phyloP scores from a whole-genome alignment of 2,113 vertebrate genomes.

The Equus quagga region DNA sequence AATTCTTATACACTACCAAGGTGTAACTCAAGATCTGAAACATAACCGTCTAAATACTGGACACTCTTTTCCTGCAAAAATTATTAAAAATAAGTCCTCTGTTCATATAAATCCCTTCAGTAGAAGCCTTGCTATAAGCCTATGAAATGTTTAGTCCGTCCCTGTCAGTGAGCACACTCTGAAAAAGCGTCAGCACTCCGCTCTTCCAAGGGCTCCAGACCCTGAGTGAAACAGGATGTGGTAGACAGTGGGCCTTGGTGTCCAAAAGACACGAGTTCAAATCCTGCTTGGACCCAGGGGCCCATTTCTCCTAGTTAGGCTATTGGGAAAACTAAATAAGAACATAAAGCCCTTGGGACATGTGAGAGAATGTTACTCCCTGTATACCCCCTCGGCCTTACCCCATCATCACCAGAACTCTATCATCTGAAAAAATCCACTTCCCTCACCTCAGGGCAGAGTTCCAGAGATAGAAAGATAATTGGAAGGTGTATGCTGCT shows the following conservation, averaged over 20 bases:
- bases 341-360: neutral
- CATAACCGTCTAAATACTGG: conserved; percentile 52
- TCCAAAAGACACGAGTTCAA: neutral
- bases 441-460: conserved; percentile 3
- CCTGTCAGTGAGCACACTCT: neutral
- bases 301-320: neutral
- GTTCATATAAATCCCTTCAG: conserved; percentile 79
- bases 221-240: neutral
- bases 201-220: neutral
- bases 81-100: conserved; percentile 82
- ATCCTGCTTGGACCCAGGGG: neutral
- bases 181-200: neutral
- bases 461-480: neutral
- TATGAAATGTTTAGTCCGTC: conserved; percentile 70
- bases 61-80: conserved; percentile 70
- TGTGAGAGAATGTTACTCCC: neutral
- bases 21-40: conserved; percentile 70
- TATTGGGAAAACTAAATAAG: neutral
- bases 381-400: neutral
- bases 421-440: neutral
- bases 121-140: conserved; percentile 74
- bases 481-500: neutral
- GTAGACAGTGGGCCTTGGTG: neutral
- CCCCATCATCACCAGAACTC: neutral
- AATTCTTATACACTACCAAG: conserved; percentile 51